Percentiles rank a stretch among this genome's conserved stretches.
Conservation (phyloP, 1,140 invertebrate species). For the Bombus soroeensis region DNA sequence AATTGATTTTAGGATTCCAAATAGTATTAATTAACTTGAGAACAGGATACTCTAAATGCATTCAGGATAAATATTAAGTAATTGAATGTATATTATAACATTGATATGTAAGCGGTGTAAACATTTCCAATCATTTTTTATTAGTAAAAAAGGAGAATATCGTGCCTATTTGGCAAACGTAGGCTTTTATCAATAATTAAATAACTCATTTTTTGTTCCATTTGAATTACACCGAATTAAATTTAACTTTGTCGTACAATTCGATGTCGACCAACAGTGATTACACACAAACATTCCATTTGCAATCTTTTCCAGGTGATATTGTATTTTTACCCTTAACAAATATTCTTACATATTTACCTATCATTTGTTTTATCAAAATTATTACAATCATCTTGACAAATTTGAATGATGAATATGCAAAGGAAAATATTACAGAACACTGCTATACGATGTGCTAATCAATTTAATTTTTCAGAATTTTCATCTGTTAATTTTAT, state of each 20-base stretch:
- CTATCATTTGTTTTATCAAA: neutral
- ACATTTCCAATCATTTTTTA: neutral
- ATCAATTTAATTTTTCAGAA: slow-evolving; percentile 70
- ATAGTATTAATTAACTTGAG: neutral
- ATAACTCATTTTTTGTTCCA: neutral
- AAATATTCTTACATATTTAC: neutral
- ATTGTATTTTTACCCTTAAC: neutral
- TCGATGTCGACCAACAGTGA: slow-evolving; percentile 59
- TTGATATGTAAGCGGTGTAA: neutral
- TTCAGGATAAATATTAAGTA: neutral
- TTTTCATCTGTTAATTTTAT: slow-evolving; percentile 54
- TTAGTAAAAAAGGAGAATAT: neutral
- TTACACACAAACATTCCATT: slow-evolving; percentile 22
- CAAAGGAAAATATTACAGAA: neutral
- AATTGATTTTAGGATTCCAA: neutral
- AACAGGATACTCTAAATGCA: neutral
- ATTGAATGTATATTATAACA: neutral
- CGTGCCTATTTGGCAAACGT: no score
- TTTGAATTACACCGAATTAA: slow-evolving; percentile 9
- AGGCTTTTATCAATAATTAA: neutral
- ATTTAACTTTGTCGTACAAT: slow-evolving; percentile 47
- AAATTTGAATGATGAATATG: neutral
- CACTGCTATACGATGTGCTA: slow-evolving; percentile 62
- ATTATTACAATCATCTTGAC: neutral
- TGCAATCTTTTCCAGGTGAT: neutral